phyloP scores from a whole-genome alignment of 2,797 vertebrate genomes.

The Ispidina picta region DNA sequence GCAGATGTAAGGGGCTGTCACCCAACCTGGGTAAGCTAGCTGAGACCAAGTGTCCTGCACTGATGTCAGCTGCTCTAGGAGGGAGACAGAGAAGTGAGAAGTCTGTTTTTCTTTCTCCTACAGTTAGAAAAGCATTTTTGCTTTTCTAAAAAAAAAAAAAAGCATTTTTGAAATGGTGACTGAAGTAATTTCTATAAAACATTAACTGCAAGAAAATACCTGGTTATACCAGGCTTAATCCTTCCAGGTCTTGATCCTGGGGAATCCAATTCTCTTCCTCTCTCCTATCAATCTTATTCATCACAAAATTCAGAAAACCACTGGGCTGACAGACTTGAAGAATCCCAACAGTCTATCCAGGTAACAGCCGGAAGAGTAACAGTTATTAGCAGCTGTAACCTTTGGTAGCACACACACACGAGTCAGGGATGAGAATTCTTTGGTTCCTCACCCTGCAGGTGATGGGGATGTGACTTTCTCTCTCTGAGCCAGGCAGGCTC shows the following conservation, averaged over 20 bases:
- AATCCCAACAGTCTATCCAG: background rate
- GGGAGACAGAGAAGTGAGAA: background rate
- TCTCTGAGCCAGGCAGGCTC: background rate
- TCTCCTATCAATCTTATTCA: background rate
- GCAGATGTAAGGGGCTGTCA: accelerated
- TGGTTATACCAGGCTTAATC: background rate
- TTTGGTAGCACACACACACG: background rate
- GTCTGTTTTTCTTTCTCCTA: background rate
- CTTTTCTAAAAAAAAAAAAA: background rate
- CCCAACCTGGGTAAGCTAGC: background rate
- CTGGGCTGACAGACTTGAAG: background rate
- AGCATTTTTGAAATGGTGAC: background rate
- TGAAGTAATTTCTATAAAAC: background rate
- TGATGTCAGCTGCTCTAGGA: background rate
- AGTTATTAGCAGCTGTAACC: background rate
- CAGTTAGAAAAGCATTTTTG: background rate
- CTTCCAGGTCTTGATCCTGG: background rate
- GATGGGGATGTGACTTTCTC: background rate
- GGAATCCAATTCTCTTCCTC: background rate
- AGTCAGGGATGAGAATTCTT: background rate
- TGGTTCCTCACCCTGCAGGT: background rate
- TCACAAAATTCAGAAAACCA: background rate
- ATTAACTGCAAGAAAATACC: background rate
- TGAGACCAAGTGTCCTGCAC: background rate
- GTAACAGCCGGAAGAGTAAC: background rate